Base-by-base conservation (phyloP, 2,113 vertebrate genomes). In the Sterrhoptilus dennistouni region DNA sequence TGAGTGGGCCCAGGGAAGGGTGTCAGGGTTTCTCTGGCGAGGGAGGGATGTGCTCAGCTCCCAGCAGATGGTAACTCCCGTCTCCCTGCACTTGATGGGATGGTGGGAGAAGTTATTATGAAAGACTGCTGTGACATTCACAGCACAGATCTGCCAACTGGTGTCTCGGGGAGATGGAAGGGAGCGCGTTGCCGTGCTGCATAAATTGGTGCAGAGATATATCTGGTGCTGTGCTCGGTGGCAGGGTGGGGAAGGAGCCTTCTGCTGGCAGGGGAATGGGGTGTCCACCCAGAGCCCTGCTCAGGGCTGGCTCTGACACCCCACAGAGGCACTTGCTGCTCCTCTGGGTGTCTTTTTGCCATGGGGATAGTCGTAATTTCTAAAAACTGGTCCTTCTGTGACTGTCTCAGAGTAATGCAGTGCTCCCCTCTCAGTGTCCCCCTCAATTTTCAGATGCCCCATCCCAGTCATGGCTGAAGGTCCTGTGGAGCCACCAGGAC, bases 81-180 rank as follows among this genome's bases (percentile, higher is more conserved):
- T 76, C 93, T 88, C 90, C 15, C 23, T 23, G 88, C 68, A 8
- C 92, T 94, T 47, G 87, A 84, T n/a, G 92, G 96, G 96, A 16
- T 82, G 91, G 96, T 95, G 93, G 96, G 96, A 93, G 96, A 96
- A 92, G 95, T 64, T 96, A 86, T 96, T 93, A 86, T 63, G 96
- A 96, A 96, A 95, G 96, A 65, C 92, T 91, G 95, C 92, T 24
- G 87, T 95, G 96, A 96, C 96, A 93, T 96, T 96, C 95, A 89
- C 96, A 96, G 94, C 94, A 89, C 94, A 89, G 95, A 92, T 95
- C 95, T 96, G 95, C 96, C 96, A 95, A 96, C 70, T 89, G 89
- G 87, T 79, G 95, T 94, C 96, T 95, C 36, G 50, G 59, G 82
- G 72, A 93, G 89, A 95, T 1, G 92, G 92, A 94, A 94, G 65